phyloP scores from a whole-genome alignment of 2,797 vertebrate species.

The Sylvia borin region DNA sequence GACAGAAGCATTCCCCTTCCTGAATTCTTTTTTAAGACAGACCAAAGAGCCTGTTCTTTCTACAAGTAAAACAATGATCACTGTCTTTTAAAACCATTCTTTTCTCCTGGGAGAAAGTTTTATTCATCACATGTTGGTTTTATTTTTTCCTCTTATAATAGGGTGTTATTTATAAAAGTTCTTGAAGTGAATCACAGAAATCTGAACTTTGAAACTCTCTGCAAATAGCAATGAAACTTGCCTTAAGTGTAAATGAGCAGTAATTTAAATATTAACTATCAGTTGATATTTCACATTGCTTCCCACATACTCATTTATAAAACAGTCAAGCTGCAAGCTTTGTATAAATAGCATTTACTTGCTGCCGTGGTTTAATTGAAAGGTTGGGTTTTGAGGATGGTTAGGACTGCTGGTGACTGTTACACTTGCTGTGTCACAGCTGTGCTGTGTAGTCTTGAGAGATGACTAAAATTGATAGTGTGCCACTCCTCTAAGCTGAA shows the following conservation, averaged over 20 bases:
- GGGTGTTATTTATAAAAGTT: background rate
- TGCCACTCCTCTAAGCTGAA: background rate
- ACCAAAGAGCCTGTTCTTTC: background rate
- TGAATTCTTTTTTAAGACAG: background rate
- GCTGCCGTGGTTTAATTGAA: background rate
- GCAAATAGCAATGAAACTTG: background rate
- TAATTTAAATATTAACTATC: constrained; percentile 43
- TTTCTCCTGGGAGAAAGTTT: background rate
- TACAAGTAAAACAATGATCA: background rate
- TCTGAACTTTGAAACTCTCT: constrained; percentile 19
- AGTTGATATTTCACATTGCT: constrained; percentile 25
- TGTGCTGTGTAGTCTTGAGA: background rate
- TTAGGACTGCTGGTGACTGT: background rate
- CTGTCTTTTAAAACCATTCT: background rate
- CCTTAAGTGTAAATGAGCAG: background rate
- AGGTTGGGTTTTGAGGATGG: background rate
- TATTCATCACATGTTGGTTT: background rate
- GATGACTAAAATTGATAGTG: background rate
- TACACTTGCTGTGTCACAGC: background rate
- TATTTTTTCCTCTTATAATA: background rate
- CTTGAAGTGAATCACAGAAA: background rate
- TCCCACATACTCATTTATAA: constrained; percentile 21
- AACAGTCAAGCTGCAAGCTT: background rate
- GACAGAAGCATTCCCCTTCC: background rate
- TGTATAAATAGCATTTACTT: constrained; percentile 31